Conservation (phyloP, 2,888 invertebrate genomes). For the Pollenia labialis region DNA sequence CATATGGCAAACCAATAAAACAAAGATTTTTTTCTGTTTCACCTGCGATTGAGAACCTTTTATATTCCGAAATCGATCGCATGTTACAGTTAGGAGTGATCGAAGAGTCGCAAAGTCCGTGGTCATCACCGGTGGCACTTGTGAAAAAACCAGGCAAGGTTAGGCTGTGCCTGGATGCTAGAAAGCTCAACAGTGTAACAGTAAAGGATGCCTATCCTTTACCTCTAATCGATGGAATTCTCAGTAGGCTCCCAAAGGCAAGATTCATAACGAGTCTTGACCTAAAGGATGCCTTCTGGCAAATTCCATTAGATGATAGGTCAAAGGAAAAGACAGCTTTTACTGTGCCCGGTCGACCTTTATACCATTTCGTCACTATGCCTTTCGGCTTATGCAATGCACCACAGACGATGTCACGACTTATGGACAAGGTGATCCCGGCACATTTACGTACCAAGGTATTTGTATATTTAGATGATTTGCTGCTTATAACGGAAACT, state of each 20-base stretch:
- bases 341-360: conserved; percentile 1
- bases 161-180: conserved; percentile 10
- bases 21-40: conserved; percentile 17
- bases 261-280: conserved; percentile 39
- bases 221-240: neutral
- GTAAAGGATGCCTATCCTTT: too few species aligned
- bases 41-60: conserved; percentile 19
- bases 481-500: conserved; percentile 38
- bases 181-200: too few species aligned
- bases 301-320: neutral
- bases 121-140: conserved; percentile 31
- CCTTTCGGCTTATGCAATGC: conserved; percentile 21
- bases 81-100: conserved; percentile 27
- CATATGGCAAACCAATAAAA: conserved; percentile 8
- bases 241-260: conserved; percentile 28
- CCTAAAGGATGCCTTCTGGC: conserved; percentile 26
- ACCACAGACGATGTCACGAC: conserved; percentile 26
- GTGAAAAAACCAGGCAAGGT: conserved; percentile 42
- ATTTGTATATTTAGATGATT: conserved; percentile 31
- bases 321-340: conserved; percentile 40
- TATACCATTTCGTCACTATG: conserved; percentile 10
- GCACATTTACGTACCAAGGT: conserved; percentile 9
- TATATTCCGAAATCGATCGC: conserved; percentile 9
- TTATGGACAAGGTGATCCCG: conserved; percentile 27
- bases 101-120: conserved; percentile 27